Conservation (phyloP, 1,140 invertebrate genomes). For the Lepidotrigona ventralis region DNA sequence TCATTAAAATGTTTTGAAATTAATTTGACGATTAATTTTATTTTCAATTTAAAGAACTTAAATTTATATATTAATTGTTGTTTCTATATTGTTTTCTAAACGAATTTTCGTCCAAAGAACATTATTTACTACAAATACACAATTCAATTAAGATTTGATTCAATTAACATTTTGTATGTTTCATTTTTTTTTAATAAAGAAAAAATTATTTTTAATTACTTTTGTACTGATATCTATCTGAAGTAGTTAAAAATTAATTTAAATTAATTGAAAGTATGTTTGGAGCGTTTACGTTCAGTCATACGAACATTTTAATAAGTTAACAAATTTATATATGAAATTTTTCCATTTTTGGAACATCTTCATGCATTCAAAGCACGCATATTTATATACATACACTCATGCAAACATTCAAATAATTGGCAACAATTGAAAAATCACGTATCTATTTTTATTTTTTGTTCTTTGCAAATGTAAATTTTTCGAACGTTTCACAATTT, state of each 20-base stretch:
- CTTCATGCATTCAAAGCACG: conserved; percentile 18
- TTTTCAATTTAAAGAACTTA: not conserved
- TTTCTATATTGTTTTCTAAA: not conserved
- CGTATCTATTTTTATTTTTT: conserved; percentile 35
- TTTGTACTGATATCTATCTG: not conserved
- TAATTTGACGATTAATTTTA: not conserved
- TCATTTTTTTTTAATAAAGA: not conserved
- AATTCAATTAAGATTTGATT: not conserved
- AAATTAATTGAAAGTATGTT: conserved; percentile 28
- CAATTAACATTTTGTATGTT: not conserved
- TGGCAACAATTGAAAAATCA: conserved; percentile 19
- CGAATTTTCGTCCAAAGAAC: not conserved
- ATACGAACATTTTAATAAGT: not conserved
- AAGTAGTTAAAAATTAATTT: not conserved
- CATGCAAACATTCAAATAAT: conserved; percentile 18
- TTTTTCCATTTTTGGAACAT: not conserved
- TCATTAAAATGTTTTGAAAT: not conserved
- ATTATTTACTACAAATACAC: not conserved
- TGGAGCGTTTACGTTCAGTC: not conserved
- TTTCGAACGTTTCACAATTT: conserved; percentile 49
- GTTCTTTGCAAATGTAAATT: conserved; percentile 45
- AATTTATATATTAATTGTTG: not conserved
- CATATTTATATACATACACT: conserved; percentile 11
- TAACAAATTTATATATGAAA: conserved; percentile 20
- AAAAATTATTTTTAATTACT: not conserved